Percentiles rank a stretch among this genome's conserved stretches.
Conservation (phyloP, 1,140 invertebrate genomes). For the Leguminivora glycinivorella region DNA sequence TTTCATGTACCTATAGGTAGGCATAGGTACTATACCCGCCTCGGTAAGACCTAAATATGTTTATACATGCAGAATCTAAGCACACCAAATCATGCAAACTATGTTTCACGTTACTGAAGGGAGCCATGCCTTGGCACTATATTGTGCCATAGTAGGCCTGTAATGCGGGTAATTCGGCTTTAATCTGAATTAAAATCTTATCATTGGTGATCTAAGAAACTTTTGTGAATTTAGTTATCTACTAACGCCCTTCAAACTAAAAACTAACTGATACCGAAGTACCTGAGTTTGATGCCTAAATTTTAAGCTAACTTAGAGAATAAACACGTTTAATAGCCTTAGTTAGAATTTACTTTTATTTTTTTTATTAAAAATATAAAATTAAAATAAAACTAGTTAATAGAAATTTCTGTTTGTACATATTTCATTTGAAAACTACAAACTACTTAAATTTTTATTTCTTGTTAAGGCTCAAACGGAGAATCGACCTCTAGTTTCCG, state of each 20-base stretch:
- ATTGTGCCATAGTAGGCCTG: neutral
- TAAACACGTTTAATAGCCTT: too few relatives aligned
- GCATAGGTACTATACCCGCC: too few relatives aligned
- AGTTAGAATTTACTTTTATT: too few relatives aligned
- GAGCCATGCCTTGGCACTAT: neutral
- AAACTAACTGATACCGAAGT: neutral
- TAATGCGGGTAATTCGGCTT: slow-evolving; percentile 8
- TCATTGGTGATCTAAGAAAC: neutral
- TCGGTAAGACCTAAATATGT: too few relatives aligned
- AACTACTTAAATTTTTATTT: slow-evolving; percentile 30
- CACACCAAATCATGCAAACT: neutral
- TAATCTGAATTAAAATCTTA: slow-evolving; percentile 36
- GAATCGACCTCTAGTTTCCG: slow-evolving; percentile 51
- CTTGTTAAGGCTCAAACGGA: slow-evolving; percentile 61
- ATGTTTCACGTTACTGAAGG: neutral
- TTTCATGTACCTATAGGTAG: neutral
- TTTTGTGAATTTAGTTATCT: neutral
- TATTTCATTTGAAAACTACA: neutral
- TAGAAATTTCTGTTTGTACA: too few relatives aligned
- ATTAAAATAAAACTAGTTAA: too few relatives aligned
- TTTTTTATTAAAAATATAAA: too few relatives aligned
- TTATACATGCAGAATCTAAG: neutral
- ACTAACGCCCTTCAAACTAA: neutral
- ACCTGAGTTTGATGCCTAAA: neutral
- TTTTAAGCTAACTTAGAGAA: neutral